These are phyloP conservation scores for Drosophila melanogaster DNA, from an alignment of 1,140 invertebrate species.

Conservation along the genomic window Release_6_plus_ISO1_MT NT_037436.4:8253001-8253500, in stretches of 20 bases:
- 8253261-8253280: conserved; percentile 46
- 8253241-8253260: conserved; percentile 29
- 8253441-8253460: conserved; percentile 70
- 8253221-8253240: conserved; percentile 55
- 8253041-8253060: conserved; percentile 22
- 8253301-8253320: conserved; percentile 79
- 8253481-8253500: conserved; percentile 60
- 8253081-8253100: conserved; percentile 47
- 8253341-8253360: conserved; percentile 65
- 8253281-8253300: conserved; percentile 79
- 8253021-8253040: conserved; percentile 46
- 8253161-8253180: conserved; percentile 10
- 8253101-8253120: conserved; percentile 66
- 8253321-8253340: conserved; percentile 61
- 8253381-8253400: conserved; percentile 66
- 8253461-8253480: conserved; percentile 81
- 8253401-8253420: neutral
- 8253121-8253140: conserved; percentile 32
- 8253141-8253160: conserved; percentile 45
- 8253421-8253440: conserved; percentile 1
- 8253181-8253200: conserved; percentile 22
- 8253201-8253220: conserved; percentile 75
- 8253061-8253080: conserved; percentile 58
- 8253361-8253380: conserved; percentile 74
- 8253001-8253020: conserved; percentile 10